phyloP scores from a whole-genome alignment of 2,797 vertebrate genomes.

The Sphenodon punctatus region DNA sequence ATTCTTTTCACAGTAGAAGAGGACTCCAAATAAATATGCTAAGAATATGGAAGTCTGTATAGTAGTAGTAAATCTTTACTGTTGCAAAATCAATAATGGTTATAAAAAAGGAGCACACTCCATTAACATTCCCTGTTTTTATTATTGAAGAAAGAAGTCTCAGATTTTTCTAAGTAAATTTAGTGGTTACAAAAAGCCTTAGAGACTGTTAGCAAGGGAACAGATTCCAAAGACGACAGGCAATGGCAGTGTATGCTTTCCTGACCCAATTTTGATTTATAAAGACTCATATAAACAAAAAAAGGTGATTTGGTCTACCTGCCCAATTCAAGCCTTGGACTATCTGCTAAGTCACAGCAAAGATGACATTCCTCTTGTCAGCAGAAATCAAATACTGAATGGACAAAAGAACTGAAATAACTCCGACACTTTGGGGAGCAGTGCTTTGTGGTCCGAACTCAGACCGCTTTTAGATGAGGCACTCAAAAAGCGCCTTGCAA shows the following conservation, averaged over 20 bases:
- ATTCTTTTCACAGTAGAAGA: not conserved
- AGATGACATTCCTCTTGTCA: not conserved
- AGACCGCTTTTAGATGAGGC: too few species aligned
- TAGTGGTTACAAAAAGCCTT: not conserved
- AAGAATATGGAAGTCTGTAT: not conserved
- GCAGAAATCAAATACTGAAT: accelerated
- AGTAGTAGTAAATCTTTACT: not conserved
- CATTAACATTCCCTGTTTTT: not conserved
- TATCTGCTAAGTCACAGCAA: not conserved
- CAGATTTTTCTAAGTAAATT: not conserved
- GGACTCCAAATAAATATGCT: not conserved
- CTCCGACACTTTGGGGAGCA: not conserved
- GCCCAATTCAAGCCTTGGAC: not conserved
- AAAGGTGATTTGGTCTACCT: not conserved
- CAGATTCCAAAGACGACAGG: not conserved
- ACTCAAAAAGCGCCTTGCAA: too few species aligned
- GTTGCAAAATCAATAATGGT: not conserved
- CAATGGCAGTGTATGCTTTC: not conserved
- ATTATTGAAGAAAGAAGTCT: not conserved
- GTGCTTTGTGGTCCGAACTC: not conserved
- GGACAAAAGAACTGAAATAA: not conserved
- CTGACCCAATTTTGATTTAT: not conserved
- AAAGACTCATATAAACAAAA: not conserved
- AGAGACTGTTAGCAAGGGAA: not conserved
- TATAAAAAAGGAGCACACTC: not conserved